A percentile compares a stretch with the other conserved stretches of the same genome.
Evolutionary conservation across 2,888 invertebrate genomes (phyloP).

Genomic region (Drosophila affinis): DNA sequence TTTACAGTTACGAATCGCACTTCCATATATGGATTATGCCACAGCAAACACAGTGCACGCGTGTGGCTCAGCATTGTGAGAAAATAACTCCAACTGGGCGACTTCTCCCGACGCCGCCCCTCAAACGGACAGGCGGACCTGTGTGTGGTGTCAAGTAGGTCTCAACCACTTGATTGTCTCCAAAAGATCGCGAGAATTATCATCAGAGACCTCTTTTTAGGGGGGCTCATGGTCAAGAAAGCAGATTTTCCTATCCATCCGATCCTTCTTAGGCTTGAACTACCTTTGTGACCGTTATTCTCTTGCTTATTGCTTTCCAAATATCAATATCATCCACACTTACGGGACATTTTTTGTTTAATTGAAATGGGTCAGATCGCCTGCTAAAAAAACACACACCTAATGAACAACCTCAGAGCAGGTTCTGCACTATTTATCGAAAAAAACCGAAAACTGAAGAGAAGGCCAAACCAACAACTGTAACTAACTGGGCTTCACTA

Average conservation of each 20-base stretch:
- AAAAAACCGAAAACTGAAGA: not conserved
- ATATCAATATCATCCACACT: not conserved
- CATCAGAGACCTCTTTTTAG: not conserved
- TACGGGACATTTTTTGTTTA: not conserved
- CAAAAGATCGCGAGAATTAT: not conserved
- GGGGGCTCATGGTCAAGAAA: slow-evolving; percentile 11
- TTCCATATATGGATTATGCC: slow-evolving; percentile 36
- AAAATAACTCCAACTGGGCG: slow-evolving; percentile 8
- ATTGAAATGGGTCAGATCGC: slow-evolving; percentile 19
- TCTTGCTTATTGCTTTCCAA: not conserved
- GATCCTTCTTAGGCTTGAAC: no score
- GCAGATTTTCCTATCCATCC: slow-evolving; percentile 7
- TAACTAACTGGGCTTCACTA: slow-evolving; percentile 50
- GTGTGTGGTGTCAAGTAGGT: slow-evolving; percentile 24
- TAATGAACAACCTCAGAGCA: slow-evolving; percentile 10
- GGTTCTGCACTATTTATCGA: slow-evolving; percentile 41
- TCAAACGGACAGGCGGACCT: not conserved
- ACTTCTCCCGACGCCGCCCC: slow-evolving; percentile 14
- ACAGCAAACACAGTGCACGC: not conserved
- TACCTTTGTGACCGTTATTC: not conserved
- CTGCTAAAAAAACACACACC: slow-evolving; percentile 9
- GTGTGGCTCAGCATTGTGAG: slow-evolving; percentile 17
- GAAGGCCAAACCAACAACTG: slow-evolving; percentile 28
- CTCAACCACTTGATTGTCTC: slow-evolving; percentile 4
- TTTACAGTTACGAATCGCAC: slow-evolving; percentile 63